phyloP scores from a whole-genome alignment of 2,888 invertebrate genomes.

The Heliconius erato region DNA sequence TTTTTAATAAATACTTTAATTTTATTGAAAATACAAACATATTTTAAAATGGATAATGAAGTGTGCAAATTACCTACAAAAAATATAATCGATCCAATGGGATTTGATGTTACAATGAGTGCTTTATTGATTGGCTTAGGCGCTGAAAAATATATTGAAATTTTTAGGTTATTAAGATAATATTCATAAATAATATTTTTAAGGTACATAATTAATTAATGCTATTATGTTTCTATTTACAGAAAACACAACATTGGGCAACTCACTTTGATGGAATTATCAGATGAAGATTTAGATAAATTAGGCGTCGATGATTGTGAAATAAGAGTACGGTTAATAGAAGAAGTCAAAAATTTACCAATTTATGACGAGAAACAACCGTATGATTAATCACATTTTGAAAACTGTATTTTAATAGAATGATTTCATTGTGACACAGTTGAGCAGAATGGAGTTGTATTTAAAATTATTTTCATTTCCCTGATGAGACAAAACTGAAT shows the following conservation, averaged over 20 bases:
- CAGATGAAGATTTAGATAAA: slow-evolving; percentile 76
- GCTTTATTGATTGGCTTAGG: slow-evolving; percentile 73
- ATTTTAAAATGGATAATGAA: slow-evolving; percentile 39
- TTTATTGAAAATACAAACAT: neutral
- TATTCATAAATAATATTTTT: neutral
- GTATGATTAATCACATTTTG: slow-evolving; percentile 26
- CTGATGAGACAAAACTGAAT: neutral
- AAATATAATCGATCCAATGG: slow-evolving; percentile 69
- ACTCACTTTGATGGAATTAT: slow-evolving; percentile 73
- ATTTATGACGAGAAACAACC: slow-evolving; percentile 66
- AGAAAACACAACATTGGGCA: slow-evolving; percentile 80
- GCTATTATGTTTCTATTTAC: slow-evolving; percentile 37
- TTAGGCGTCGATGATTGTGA: slow-evolving; percentile 73
- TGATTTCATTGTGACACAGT: neutral
- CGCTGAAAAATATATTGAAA: slow-evolving; percentile 77
- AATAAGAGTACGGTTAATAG: slow-evolving; percentile 69
- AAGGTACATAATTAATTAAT: neutral
- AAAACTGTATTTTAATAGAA: neutral
- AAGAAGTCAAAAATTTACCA: slow-evolving; percentile 75
- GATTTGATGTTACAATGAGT: slow-evolving; percentile 75
- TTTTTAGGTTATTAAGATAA: slow-evolving; percentile 72
- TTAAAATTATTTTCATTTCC: neutral
- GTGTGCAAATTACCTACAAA: slow-evolving; percentile 50
- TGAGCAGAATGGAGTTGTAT: neutral
- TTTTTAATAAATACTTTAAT: neutral